Percentiles rank a stretch among this genome's conserved stretches.
phyloP scores from a whole-genome alignment of 2,113 vertebrate species.

The Mellivora capensis region DNA sequence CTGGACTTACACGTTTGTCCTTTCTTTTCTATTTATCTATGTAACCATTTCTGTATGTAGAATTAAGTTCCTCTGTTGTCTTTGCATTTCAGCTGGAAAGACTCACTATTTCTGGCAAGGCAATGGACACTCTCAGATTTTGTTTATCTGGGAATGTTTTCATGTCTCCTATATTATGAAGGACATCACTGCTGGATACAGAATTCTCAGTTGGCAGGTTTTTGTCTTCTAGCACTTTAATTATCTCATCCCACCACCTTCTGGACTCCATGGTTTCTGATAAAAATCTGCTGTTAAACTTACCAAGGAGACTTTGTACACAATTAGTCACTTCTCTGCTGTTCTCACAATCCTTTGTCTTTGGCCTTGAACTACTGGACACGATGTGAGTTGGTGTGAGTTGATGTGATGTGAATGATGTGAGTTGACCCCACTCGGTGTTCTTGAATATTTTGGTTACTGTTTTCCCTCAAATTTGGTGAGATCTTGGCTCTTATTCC shows the following conservation, averaged over 20 bases:
- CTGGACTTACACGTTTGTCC: background rate
- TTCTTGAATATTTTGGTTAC: background rate
- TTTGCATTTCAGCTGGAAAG: background rate
- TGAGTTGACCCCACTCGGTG: background rate
- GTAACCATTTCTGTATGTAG: background rate
- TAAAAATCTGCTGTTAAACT: background rate
- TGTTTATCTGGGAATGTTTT: background rate
- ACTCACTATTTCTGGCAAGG: background rate
- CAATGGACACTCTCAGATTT: background rate
- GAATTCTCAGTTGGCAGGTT: background rate
- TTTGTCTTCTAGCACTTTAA: background rate
- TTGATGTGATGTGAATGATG: background rate
- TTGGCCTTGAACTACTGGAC: background rate
- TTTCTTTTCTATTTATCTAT: background rate
- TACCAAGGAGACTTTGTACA: background rate
- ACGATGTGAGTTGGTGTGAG: too few relatives aligned
- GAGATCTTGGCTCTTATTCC: background rate
- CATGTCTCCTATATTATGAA: background rate
- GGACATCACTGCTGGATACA: background rate
- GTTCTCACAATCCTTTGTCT: background rate
- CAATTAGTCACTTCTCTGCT: background rate
- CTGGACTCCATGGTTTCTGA: background rate
- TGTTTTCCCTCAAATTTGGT: background rate
- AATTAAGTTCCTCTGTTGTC: background rate
- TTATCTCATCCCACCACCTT: background rate